Evolutionary conservation across 2,888 invertebrate genomes (phyloP).

Genomic region (Dorcus hopei): DNA sequence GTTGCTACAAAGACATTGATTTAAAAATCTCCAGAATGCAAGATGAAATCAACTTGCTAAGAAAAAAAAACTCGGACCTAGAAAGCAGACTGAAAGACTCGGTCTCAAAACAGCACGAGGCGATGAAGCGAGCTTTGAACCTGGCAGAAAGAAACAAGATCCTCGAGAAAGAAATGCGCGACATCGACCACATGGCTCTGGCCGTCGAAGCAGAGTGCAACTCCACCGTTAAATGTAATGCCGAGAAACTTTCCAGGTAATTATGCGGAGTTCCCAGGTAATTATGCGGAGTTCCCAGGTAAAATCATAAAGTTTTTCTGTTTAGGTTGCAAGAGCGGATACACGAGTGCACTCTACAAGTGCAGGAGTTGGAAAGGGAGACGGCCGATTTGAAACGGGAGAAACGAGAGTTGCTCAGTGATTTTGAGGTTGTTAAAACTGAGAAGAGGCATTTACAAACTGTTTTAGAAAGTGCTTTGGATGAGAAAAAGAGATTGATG

Average conservation of each 20-base stretch:
- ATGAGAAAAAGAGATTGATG: conserved; percentile 57
- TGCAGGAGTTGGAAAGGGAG: conserved; percentile 52
- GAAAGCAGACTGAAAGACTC: conserved; percentile 57
- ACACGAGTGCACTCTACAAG: conserved; percentile 49
- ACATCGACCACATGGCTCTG: conserved; percentile 71
- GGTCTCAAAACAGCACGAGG: conserved; percentile 72
- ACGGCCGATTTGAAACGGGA: conserved; percentile 46
- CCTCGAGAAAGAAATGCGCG: conserved; percentile 67
- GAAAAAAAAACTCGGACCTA: conserved; percentile 59
- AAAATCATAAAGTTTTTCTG: conserved; percentile 7
- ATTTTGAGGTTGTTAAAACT: conserved; percentile 51
- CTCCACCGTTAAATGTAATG: conserved; percentile 61
- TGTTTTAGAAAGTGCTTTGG: conserved; percentile 53
- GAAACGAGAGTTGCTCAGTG: conserved; percentile 49
- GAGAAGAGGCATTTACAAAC: conserved; percentile 59
- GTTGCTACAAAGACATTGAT: conserved; percentile 59
- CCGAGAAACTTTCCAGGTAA: conserved; percentile 50
- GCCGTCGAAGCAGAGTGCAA: conserved; percentile 77
- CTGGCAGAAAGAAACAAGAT: conserved; percentile 71
- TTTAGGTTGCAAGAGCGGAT: conserved; percentile 49
- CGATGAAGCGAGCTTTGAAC: conserved; percentile 71
- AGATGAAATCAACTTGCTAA: conserved; percentile 58
- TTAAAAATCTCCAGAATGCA: conserved; percentile 49
- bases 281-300: conserved; percentile 3
- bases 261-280: conserved; percentile 4